Evolutionary conservation across 37 sponge, comb jelly and placozoan genomes (phyloP).

Genomic region (Halichondria panicea): DNA sequence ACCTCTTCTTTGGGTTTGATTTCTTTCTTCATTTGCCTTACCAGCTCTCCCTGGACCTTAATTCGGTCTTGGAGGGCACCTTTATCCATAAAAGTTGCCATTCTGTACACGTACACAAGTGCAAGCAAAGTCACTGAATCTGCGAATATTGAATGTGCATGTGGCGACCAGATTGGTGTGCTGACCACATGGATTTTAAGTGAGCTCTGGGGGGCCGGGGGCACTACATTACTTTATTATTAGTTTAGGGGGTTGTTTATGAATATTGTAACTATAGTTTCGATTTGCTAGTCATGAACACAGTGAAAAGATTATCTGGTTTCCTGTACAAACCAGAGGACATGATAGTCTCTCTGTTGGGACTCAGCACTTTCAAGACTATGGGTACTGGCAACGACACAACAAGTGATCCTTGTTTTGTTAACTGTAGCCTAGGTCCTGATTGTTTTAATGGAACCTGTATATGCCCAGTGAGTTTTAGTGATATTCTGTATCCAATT

Average conservation of each 20-base stretch:
- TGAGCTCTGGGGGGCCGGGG: no score
- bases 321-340: neutral
- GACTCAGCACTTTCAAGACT: neutral
- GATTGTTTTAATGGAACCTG: neutral
- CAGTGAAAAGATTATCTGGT: neutral
- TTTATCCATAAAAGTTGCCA: no score
- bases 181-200: no score
- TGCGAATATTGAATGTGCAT: neutral
- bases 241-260: no score
- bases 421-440: neutral
- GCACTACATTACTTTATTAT: no score
- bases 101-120: no score
- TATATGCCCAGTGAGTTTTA: constrained; percentile 23
- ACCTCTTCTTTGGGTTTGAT: constrained; percentile 24
- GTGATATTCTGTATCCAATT: no score
- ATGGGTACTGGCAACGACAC: neutral
- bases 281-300: no score
- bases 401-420: neutral
- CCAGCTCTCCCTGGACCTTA: constrained; percentile 27
- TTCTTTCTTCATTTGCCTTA: constrained; percentile 27
- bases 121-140: neutral
- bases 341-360: neutral
- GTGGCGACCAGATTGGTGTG: no score
- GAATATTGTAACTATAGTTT: no score
- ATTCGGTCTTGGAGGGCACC: constrained; percentile 12